Conservation (phyloP, 2,113 vertebrate genomes). For the Esox niger region DNA sequence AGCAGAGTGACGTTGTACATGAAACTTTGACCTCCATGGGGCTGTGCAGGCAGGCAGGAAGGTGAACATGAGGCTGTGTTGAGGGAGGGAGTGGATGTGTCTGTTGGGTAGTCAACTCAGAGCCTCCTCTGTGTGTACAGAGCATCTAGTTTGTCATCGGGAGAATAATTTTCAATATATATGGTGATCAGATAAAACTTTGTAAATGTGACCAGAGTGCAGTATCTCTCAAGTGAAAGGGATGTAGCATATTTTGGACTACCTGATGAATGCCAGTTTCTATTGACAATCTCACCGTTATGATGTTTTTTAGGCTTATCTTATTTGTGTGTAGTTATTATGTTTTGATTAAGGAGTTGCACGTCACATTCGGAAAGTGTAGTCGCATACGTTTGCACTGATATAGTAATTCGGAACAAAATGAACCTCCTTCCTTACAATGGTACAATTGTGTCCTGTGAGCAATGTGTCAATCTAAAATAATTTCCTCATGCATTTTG, state of each 20-base stretch:
- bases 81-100: not conserved
- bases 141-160: too few species aligned
- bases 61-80: conserved; percentile 34
- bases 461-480: conserved; percentile 46
- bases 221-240: too few species aligned
- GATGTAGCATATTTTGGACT: too few species aligned
- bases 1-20: conserved; percentile 71
- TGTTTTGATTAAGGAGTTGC: not conserved
- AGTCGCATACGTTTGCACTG: conserved; percentile 31
- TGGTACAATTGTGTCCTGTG: conserved; percentile 52
- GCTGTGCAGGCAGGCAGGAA: conserved; percentile 36
- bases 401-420: conserved; percentile 52
- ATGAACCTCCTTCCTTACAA: conserved; percentile 54
- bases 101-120: not conserved
- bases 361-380: not conserved
- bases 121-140: too few species aligned
- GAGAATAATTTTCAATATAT: too few species aligned
- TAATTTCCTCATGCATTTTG: conserved; percentile 34
- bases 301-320: too few species aligned
- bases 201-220: too few species aligned
- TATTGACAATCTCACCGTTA: too few species aligned
- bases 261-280: too few species aligned
- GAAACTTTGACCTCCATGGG: conserved; percentile 70
- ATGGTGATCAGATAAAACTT: too few species aligned
- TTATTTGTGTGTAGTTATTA: too few species aligned